Evolutionary conservation across 2,113 vertebrate genomes (phyloP).

Genomic region (Perognathus longimembris): DNA sequence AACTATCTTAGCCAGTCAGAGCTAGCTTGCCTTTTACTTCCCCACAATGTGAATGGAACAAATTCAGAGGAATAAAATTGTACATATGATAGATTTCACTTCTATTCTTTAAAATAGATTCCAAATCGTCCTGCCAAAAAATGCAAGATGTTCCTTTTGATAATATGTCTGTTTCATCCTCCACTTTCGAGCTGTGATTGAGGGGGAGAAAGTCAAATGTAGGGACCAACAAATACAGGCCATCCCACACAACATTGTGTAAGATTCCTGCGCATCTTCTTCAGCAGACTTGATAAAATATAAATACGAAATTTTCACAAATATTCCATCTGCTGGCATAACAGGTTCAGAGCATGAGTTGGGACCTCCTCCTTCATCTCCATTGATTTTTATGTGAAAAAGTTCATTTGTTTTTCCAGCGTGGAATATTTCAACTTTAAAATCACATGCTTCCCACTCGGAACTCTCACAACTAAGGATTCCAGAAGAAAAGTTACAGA

Average conservation of each 20-base stretch:
- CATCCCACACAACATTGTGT: background rate
- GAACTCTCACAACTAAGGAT: slow-evolving; percentile 68
- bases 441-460: slow-evolving; percentile 39
- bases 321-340: background rate
- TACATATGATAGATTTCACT: background rate
- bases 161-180: background rate
- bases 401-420: background rate
- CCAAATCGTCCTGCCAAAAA: background rate
- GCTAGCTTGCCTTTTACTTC: slow-evolving; percentile 24
- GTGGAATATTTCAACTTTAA: background rate
- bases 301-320: background rate
- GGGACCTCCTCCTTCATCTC: background rate
- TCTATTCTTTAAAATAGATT: slow-evolving; percentile 50
- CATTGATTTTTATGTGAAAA: background rate
- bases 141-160: slow-evolving; percentile 39
- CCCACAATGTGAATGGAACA: background rate
- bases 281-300: slow-evolving; percentile 13
- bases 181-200: background rate
- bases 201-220: background rate
- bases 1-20: background rate
- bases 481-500: background rate
- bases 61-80: background rate
- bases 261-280: background rate
- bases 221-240: background rate
- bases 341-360: background rate